Percentiles rank a stretch among this genome's conserved stretches.
Conservation (phyloP, 2,797 vertebrate genomes). For the Acipenser ruthenus region DNA sequence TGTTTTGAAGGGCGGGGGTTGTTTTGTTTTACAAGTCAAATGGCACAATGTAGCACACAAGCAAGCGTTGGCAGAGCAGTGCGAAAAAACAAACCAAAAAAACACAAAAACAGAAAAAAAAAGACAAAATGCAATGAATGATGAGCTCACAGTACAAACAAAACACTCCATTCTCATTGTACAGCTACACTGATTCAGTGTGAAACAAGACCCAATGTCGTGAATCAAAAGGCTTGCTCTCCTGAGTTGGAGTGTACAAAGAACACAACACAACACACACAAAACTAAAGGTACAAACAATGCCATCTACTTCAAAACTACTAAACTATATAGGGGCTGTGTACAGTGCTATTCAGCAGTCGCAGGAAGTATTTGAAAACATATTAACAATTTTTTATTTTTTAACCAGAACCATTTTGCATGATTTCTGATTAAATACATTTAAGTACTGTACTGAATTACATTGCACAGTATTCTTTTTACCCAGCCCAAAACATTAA, state of each 20-base stretch:
- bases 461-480: too few relatives aligned
- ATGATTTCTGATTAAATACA: not conserved
- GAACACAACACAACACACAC: not conserved
- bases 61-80: constrained; percentile 33
- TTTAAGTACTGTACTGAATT: not conserved
- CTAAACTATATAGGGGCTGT: not conserved
- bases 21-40: constrained; percentile 14
- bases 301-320: too few relatives aligned
- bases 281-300: constrained; percentile 5
- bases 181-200: too few relatives aligned
- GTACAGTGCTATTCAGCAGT: not conserved
- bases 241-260: not conserved
- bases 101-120: constrained; percentile 21
- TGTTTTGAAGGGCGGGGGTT: constrained; percentile 13
- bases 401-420: not conserved
- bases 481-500: too few relatives aligned
- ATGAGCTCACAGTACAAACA: constrained; percentile 16
- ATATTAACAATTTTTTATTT: not conserved
- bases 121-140: constrained; percentile 30
- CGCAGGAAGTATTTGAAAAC: not conserved
- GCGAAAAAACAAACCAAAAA: constrained; percentile 11
- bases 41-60: constrained; percentile 18
- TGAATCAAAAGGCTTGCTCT: not conserved
- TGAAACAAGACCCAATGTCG: not conserved
- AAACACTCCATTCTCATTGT: not conserved